phyloP scores from a whole-genome alignment of 2,888 invertebrate species.

The Microctonus brassicae region DNA sequence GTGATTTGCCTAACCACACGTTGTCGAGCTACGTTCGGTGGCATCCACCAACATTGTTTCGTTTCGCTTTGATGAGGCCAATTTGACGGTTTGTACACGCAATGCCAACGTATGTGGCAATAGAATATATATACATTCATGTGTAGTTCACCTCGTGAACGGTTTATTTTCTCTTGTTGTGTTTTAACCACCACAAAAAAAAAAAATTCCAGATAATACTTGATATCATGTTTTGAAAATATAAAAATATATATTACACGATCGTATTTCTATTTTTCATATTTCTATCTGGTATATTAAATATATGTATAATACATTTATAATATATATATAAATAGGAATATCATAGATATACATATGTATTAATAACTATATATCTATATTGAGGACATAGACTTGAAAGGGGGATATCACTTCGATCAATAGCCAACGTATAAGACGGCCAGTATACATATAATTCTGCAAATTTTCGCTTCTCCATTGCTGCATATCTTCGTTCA shows the following conservation, averaged over 20 bases:
- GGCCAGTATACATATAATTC: constrained; percentile 49
- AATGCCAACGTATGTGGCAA: constrained; percentile 28
- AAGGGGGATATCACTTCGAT: constrained; percentile 58
- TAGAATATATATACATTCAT: constrained; percentile 33
- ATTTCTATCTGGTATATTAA: too few species aligned
- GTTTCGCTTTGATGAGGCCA: constrained; percentile 70
- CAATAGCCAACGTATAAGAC: constrained; percentile 54
- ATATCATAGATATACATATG: not conserved
- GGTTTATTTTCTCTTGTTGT: constrained; percentile 28
- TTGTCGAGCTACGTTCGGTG: constrained; percentile 65
- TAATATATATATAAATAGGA: too few species aligned
- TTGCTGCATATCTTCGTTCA: not conserved
- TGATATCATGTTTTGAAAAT: too few species aligned
- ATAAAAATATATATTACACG: too few species aligned
- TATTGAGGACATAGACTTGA: constrained; percentile 21
- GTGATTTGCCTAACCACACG: constrained; percentile 69
- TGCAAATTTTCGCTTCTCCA: not conserved
- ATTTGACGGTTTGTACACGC: constrained; percentile 59
- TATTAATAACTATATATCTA: not conserved
- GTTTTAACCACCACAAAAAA: constrained; percentile 20
- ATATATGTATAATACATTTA: too few species aligned
- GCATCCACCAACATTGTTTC: constrained; percentile 67
- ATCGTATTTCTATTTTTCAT: too few species aligned
- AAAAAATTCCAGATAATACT: too few species aligned
- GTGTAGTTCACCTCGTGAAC: constrained; percentile 25